Base-by-base conservation (phyloP, 2,888 invertebrate species). In the Stenoptilia bipunctidactyla region DNA sequence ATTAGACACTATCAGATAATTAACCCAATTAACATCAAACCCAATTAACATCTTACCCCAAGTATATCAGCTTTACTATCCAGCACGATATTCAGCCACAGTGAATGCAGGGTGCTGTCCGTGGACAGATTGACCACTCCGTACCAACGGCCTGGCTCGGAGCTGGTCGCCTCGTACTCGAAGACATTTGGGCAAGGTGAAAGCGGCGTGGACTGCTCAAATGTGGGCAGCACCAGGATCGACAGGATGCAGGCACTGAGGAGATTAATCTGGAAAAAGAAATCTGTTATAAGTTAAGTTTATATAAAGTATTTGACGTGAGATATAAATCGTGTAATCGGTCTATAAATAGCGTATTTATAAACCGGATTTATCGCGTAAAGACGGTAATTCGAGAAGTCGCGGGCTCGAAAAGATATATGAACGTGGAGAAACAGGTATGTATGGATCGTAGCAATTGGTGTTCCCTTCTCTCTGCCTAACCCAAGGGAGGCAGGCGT, bases 161-260 rank as follows among this genome's bases (percentile, higher is more conserved):
- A 66, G 1, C 83, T 75, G 0, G 77, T 71, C 0, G 79, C 73
- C 43, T 87, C 86, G 58, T 89, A 89, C 38, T 65, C 66, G 60
- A 89, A 89, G 27, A 88, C 77, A 43, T 82, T 75, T 12, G 89
- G 88, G 48, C 89, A 89, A 1, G 89, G 89, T 1, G 85, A 85
- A 13, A 53, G 46, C 0, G 82, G 77, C 0, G 69, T 55, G 15
- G 55, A 60, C 51, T 79, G 76, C 47, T 69, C 66, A 20, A 53
- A 47, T 0, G 65, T 61, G 0, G 66, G 65, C 4, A 49, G 57
- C 13, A 57, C 59, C 20, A 75, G 52, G 1, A 55, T 52, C 12
- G 64, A 49, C 46, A 74, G 49, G 46, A 73, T 48, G 37, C 65
- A 35, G 25, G 42, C 42, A 12, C 51, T 41, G 40, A 56, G 39